Percentiles rank a stretch among this genome's conserved stretches.
These are phyloP conservation scores for Ladona fulva DNA, from an alignment of 1,140 invertebrate genomes.

Conservation along the genomic window DNA sequence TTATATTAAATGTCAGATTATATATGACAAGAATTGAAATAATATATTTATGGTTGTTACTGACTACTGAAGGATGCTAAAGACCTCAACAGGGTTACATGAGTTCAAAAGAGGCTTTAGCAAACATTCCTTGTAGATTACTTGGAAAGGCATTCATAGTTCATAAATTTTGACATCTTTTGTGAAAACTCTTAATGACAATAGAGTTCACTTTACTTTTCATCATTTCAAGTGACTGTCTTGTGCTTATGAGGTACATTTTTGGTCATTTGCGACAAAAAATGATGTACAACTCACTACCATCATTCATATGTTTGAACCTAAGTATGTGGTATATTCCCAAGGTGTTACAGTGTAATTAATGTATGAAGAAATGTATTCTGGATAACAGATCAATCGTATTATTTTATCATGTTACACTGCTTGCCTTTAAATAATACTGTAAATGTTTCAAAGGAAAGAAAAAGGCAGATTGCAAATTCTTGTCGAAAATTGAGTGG, in stretches of 20 bases:
- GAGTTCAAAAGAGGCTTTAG: conserved; percentile 14
- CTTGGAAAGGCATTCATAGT: not conserved
- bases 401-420: conserved; percentile 18
- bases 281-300: conserved; percentile 13
- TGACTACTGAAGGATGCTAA: not conserved
- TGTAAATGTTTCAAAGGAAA: conserved; percentile 17
- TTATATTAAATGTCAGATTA: conserved; percentile 3
- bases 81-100: conserved; percentile 13
- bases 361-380: conserved; percentile 20
- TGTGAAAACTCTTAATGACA: conserved; percentile 11
- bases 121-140: not conserved
- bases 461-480: conserved; percentile 16
- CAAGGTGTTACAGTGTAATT: conserved; percentile 16
- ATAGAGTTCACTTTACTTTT: conserved; percentile 11
- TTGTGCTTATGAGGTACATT: conserved; percentile 6
- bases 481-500: conserved; percentile 13
- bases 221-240: conserved; percentile 17
- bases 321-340: conserved; percentile 14
- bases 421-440: conserved; percentile 17
- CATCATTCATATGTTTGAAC: conserved; percentile 18
- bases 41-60: conserved; percentile 7
- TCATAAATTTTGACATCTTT: not conserved
- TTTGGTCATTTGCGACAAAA: conserved; percentile 12
- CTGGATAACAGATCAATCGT: conserved; percentile 15
- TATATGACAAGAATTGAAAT: conserved; percentile 11